A percentile compares a stretch with the other conserved stretches of the same genome.
Conservation (phyloP, 2,113 vertebrate genomes). For the Grallaria varia region DNA sequence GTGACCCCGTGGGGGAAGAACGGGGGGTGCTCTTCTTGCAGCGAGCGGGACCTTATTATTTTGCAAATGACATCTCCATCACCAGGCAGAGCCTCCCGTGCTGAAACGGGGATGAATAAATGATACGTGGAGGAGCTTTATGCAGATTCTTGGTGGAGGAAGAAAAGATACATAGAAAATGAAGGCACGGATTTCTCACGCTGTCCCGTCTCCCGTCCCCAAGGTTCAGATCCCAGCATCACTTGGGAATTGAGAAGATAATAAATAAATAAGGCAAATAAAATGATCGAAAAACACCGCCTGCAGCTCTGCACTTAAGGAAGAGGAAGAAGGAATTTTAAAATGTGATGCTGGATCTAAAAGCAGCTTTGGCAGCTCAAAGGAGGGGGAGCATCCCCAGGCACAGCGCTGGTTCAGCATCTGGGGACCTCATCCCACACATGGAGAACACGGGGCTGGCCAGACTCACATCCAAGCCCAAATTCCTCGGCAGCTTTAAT, state of each 20-base stretch:
- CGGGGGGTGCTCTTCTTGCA: slow-evolving; percentile 6
- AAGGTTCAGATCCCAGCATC: background rate
- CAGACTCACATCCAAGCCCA: accelerated
- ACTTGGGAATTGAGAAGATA: background rate
- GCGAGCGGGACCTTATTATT: slow-evolving; percentile 50
- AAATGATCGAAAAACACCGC: background rate
- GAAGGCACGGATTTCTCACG: background rate
- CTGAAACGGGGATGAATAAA: slow-evolving; percentile 42
- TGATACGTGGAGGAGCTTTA: slow-evolving; percentile 27
- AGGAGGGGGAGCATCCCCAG: background rate
- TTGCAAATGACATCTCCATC: slow-evolving; percentile 63
- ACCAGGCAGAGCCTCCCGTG: background rate
- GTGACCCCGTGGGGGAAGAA: slow-evolving; percentile 29
- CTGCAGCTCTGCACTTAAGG: background rate
- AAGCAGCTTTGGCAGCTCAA: background rate
- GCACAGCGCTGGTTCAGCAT: accelerated
- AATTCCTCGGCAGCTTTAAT: background rate
- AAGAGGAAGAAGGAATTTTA: background rate
- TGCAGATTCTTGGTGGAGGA: background rate
- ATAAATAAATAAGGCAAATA: background rate
- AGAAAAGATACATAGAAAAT: background rate
- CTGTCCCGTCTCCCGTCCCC: background rate
- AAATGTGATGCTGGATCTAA: background rate
- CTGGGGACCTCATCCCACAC: background rate
- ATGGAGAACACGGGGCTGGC: accelerated